Conservation (phyloP, 2,888 invertebrate genomes). For the Ypsolopha scabrella region DNA sequence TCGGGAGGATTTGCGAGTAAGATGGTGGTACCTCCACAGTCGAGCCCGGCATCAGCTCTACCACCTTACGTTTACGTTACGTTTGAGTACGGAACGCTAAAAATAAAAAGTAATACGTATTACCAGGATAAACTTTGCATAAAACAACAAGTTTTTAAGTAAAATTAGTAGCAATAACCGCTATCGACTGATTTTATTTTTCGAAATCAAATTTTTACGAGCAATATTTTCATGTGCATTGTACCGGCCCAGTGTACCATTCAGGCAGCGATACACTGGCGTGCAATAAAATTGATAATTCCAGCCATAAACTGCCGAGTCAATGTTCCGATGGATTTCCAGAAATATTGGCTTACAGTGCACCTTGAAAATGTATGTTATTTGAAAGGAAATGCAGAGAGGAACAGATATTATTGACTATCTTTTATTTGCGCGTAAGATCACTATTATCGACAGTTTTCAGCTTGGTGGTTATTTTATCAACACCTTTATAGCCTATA, state of each 20-base stretch:
- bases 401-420: too few species aligned
- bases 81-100: too few species aligned
- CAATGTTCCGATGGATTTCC: background rate
- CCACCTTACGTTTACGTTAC: too few species aligned
- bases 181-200: background rate
- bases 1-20: too few species aligned
- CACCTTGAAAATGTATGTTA: background rate
- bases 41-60: too few species aligned
- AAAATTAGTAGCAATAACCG: background rate
- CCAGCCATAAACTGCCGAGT: background rate
- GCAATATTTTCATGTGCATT: background rate
- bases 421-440: too few species aligned
- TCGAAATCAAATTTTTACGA: background rate
- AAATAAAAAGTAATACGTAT: too few species aligned
- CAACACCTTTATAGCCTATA: background rate
- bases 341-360: background rate
- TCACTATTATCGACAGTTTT: too few species aligned
- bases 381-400: background rate
- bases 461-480: too few species aligned
- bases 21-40: too few species aligned
- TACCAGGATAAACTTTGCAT: background rate
- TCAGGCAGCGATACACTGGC: background rate
- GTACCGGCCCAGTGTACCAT: background rate
- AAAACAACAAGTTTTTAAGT: background rate
- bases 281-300: constrained; percentile 3